Percentiles rank a stretch among this genome's conserved stretches.
These are phyloP conservation scores for Epinephelus lanceolatus DNA, from an alignment of 2,113 vertebrate genomes.

Conservation along the genomic window DNA sequence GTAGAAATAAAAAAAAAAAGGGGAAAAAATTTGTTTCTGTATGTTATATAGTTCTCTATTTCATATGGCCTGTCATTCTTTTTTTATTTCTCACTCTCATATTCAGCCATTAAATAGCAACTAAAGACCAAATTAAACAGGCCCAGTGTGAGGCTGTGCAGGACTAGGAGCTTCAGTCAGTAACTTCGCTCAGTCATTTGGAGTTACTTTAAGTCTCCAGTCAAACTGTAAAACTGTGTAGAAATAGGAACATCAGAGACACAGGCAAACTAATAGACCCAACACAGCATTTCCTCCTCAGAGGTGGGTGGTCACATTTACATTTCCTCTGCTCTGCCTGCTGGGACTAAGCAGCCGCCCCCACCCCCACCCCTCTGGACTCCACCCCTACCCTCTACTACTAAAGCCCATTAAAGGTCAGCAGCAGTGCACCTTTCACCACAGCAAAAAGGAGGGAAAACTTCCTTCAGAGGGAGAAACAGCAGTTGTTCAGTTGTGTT, in stretches of 20 bases:
- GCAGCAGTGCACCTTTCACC: conserved; percentile 23
- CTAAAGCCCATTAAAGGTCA: conserved; percentile 29
- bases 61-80: neutral
- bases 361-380: neutral
- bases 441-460: conserved; percentile 1
- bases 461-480: neutral
- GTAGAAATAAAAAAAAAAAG: neutral
- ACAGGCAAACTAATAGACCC: conserved; percentile 2
- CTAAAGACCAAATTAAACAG: neutral
- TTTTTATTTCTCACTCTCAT: neutral
- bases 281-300: conserved; percentile 39
- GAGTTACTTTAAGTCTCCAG: too few relatives aligned
- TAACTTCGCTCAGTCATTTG: too few relatives aligned
- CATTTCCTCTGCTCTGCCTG: conserved; percentile 60
- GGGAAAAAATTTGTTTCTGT: too few relatives aligned
- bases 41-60: neutral
- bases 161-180: neutral
- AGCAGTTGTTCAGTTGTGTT: neutral
- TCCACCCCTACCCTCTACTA: neutral
- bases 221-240: too few relatives aligned
- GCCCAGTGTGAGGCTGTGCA: neutral
- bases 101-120: too few relatives aligned
- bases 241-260: neutral
- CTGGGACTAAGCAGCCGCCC: conserved; percentile 25
- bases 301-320: conserved; percentile 73